Base-by-base conservation (phyloP, 2,797 vertebrate species). In the Schizopygopsis malacanthus region DNA sequence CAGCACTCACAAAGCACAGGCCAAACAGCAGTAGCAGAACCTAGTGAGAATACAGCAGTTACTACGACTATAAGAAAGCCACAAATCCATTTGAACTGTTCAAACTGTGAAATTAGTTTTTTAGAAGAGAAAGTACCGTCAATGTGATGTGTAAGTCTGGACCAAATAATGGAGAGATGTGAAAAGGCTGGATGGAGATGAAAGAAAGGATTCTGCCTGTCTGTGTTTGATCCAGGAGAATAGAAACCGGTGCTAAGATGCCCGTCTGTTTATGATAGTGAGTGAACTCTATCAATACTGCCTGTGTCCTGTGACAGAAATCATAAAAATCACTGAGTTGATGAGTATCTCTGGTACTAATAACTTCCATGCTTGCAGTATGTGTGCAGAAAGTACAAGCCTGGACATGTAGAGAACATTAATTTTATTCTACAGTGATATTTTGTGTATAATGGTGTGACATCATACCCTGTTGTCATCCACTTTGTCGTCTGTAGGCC, bases 211-310 rank as follows among this genome's bases (percentile, higher is more conserved):
- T 43, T 77, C 63, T 86, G 13, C 87, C 88, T 4, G 69, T 79
- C 18, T 54, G 61, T 47, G 88, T 45, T 87, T 87, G 89, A 84
- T 93, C 83, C 0, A 96, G 81, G 11, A 87, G 88, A 41, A 96
- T 18, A 43, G 92, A 95, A 52, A 95, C 92, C 22, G 93, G 93
- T 79, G 95, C 84, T 82, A 95, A 93, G 52, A 95, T 88, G 41
- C 86, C 90, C 4, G 94, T 95, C 88, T 94, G 93, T 81, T 88
- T 92, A 90, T 96, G 94, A 90, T 93, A 93, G 85, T 95, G 95
- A 39, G 95, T 95, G 86, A 96, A 96, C 89, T 95, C 94, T 2
- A 96, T 56, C 13, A 92, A 91, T 41, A 96, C 43, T 37, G 87
- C 37, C 83, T 90, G 88, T 83, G 90, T 92, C 89, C 95, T 96